Evolutionary conservation across 2,888 invertebrate genomes (phyloP).

Genomic region (Beris chalybata): DNA sequence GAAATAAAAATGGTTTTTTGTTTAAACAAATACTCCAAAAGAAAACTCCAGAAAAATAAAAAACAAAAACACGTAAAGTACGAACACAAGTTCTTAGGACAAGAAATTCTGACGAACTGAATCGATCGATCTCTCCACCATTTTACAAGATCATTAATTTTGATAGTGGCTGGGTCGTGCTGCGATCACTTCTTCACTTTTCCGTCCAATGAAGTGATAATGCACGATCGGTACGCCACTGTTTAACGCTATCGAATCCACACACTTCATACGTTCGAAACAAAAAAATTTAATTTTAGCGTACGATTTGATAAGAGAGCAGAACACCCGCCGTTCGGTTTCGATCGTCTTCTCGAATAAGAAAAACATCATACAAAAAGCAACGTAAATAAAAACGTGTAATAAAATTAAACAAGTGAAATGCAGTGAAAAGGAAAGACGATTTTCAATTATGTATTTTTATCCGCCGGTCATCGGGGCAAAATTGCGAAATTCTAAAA

Average conservation of each 20-base stretch:
- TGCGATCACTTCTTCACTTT: no score
- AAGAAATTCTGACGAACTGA: conserved; percentile 37
- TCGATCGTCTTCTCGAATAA: background rate
- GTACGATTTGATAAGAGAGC: no score
- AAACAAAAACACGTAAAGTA: conserved; percentile 23
- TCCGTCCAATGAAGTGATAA: no score
- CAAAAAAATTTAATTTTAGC: conserved; percentile 2
- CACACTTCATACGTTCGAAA: no score
- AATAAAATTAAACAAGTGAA: background rate
- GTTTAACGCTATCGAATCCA: no score
- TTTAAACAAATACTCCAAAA: conserved; percentile 17
- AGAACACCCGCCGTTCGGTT: no score
- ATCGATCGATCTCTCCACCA: background rate
- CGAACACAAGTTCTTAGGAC: conserved; percentile 34
- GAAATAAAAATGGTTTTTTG: conserved; percentile 20
- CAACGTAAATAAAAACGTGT: no score
- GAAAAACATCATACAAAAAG: no score
- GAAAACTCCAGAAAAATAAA: conserved; percentile 8
- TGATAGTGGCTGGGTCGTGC: no score
- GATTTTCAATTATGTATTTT: background rate
- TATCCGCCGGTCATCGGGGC: conserved; percentile 2
- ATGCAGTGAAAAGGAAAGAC: background rate
- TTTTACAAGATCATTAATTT: no score
- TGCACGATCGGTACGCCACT: no score
- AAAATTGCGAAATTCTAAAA: background rate